Percentiles rank a stretch among this genome's conserved stretches.
phyloP scores from a whole-genome alignment of 2,888 invertebrate genomes.

The Athrips mouffetella region DNA sequence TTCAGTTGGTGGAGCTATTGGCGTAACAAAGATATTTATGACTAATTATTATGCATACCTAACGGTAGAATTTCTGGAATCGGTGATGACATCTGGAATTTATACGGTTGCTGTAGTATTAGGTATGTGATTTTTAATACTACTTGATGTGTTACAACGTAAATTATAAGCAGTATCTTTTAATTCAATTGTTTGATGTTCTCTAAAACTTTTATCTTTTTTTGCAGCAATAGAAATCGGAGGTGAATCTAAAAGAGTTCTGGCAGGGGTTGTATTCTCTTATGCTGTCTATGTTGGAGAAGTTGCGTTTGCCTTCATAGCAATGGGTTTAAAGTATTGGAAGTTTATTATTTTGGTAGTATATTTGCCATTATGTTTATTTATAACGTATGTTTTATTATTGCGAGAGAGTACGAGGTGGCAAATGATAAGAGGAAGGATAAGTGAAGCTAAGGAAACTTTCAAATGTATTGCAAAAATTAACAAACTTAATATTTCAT shows the following conservation, averaged over 20 bases:
- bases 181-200: background rate
- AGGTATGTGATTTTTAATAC: slow-evolving; percentile 40
- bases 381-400: slow-evolving; percentile 41
- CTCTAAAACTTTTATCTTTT: slow-evolving; percentile 12
- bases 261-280: slow-evolving; percentile 55
- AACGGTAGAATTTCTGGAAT: slow-evolving; percentile 54
- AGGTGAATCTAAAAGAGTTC: slow-evolving; percentile 55
- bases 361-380: slow-evolving; percentile 50
- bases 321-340: slow-evolving; percentile 57
- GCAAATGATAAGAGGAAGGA: slow-evolving; percentile 55
- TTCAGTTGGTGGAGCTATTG: slow-evolving; percentile 51
- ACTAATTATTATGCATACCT: slow-evolving; percentile 50
- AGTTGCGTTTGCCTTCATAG: slow-evolving; percentile 51
- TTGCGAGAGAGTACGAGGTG: slow-evolving; percentile 58
- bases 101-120: slow-evolving; percentile 59
- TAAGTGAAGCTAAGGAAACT: slow-evolving; percentile 45
- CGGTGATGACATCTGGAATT: slow-evolving; percentile 53
- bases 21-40: slow-evolving; percentile 51
- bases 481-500: slow-evolving; percentile 45
- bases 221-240: slow-evolving; percentile 63
- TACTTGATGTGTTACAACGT: too few species aligned
- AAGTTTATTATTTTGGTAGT: slow-evolving; percentile 48
- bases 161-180: too few species aligned
- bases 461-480: slow-evolving; percentile 43
- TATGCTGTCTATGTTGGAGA: slow-evolving; percentile 59